Evolutionary conservation across 2,888 invertebrate species (phyloP).

Genomic region (Ornithoptera priamus): DNA sequence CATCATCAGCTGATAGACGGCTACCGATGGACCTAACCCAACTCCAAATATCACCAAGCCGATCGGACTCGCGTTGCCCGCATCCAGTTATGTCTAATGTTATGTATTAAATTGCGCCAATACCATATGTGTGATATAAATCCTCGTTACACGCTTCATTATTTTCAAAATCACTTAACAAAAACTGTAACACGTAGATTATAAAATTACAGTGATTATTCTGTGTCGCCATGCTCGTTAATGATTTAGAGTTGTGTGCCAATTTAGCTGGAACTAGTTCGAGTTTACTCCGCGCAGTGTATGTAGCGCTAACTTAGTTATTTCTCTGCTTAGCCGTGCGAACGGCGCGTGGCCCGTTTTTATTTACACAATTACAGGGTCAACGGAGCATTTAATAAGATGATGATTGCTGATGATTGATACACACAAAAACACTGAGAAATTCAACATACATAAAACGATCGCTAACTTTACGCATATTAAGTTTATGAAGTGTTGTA

Average conservation of each 20-base stretch:
- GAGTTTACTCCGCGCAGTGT: conserved; percentile 6
- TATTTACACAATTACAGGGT: conserved; percentile 58
- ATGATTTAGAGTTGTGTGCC: conserved; percentile 20
- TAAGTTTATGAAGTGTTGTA: conserved; percentile 20
- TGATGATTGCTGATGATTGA: conserved; percentile 55
- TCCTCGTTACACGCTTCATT: conserved; percentile 5
- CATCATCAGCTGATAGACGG: no score
- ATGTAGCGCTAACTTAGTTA: conserved; percentile 24
- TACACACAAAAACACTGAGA: conserved; percentile 16
- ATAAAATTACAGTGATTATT: conserved; percentile 27
- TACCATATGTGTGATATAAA: not conserved
- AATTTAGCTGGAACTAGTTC: conserved; percentile 25
- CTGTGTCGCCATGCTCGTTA: conserved; percentile 26
- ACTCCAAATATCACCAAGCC: no score
- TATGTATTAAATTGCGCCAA: not conserved
- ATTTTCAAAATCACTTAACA: conserved; percentile 16
- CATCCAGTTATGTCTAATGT: not conserved
- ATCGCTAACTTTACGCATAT: not conserved
- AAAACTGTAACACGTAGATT: conserved; percentile 12
- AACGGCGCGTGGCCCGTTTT: conserved; percentile 42
- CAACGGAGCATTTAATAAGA: conserved; percentile 62
- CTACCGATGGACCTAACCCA: no score
- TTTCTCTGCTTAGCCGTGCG: conserved; percentile 40
- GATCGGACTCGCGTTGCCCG: not conserved
- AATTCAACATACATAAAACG: conserved; percentile 8